These are phyloP conservation scores for Torymus tubicola DNA, from an alignment of 2,888 invertebrate species.

Conservation along the genomic window DNA sequence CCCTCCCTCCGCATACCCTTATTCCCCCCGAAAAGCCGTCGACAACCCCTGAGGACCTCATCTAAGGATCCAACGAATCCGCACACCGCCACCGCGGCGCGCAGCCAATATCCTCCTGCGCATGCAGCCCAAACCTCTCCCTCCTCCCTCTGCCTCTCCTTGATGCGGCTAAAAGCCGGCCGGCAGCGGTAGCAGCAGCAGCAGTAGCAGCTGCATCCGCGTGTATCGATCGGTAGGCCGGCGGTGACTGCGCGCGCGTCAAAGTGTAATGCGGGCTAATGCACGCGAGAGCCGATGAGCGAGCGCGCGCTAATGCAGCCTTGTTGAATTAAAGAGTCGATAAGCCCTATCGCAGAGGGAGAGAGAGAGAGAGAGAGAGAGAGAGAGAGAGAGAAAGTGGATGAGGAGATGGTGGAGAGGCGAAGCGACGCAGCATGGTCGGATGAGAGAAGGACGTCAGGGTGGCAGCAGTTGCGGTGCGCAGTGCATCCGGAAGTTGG, in stretches of 20 bases:
- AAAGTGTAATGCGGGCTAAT: slow-evolving; percentile 58
- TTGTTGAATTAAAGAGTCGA: slow-evolving; percentile 66
- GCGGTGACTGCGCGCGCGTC: slow-evolving; percentile 34
- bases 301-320: slow-evolving; percentile 55
- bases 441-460: too few species aligned
- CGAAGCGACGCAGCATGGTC: too few species aligned
- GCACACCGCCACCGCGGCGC: too few species aligned
- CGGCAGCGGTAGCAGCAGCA: background rate
- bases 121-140: background rate
- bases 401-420: too few species aligned
- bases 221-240: slow-evolving; percentile 44
- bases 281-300: slow-evolving; percentile 32
- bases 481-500: background rate
- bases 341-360: slow-evolving; percentile 53
- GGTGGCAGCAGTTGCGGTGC: background rate
- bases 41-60: too few species aligned
- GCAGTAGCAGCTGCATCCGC: too few species aligned
- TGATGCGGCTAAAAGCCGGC: background rate
- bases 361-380: background rate
- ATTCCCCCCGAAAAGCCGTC: too few species aligned
- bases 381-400: too few species aligned
- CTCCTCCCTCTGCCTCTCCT: too few species aligned
- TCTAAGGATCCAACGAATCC: too few species aligned
- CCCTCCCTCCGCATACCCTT: too few species aligned
- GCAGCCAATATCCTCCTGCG: too few species aligned